Evolutionary conservation across 1,140 invertebrate species (phyloP), one percentile per base, ranked within the genome.

Genomic region (Papilio polytes): DNA sequence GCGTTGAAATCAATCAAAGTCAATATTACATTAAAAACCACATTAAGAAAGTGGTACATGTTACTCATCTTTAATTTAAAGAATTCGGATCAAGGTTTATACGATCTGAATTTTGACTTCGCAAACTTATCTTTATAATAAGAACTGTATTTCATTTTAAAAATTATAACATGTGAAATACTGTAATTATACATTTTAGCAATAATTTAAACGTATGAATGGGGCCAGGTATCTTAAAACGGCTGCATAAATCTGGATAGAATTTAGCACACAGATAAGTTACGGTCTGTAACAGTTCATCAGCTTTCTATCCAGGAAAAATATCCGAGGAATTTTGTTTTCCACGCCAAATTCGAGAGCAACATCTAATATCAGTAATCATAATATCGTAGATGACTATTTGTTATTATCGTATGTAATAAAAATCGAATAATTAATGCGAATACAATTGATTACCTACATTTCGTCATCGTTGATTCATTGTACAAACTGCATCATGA

Each of bases 41-140:
- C 22, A 31, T 15, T 15, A 70, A 31, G 63, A 70, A 15, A 70
- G 63, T 70, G 4, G 26, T 70, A 3, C 13, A 31, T 26, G 36
- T 70, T 70, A 36, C 26, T 26, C 26, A 31, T 70, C 63, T 31
- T 70, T 70, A 70, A 70, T 26, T 63, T 26, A 1, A 31, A 15
- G 26, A 70, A 70, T 70, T 31, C 31, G 26, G 63, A 36, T 31
- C 63, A 31, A 70, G 63, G 22, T 36, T 70, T 70, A 20, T 70
- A 31, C 6, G 22, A 36, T 7, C 22, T 70, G 63, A 70, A 70
- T 70, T 31, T 56, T 20, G 6, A n/a, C 7, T n/a, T 56, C 18
- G 7, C 18, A n/a, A 56, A 56, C 7, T 8, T n/a, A 51, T 51
- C 15, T 56, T 56, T n/a, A 1, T 6, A 56, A 56, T 56, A 20